Evolutionary conservation across 2,888 invertebrate genomes (phyloP), one percentile per base, ranked within the genome.

Genomic region (Zelleria hepariella): DNA sequence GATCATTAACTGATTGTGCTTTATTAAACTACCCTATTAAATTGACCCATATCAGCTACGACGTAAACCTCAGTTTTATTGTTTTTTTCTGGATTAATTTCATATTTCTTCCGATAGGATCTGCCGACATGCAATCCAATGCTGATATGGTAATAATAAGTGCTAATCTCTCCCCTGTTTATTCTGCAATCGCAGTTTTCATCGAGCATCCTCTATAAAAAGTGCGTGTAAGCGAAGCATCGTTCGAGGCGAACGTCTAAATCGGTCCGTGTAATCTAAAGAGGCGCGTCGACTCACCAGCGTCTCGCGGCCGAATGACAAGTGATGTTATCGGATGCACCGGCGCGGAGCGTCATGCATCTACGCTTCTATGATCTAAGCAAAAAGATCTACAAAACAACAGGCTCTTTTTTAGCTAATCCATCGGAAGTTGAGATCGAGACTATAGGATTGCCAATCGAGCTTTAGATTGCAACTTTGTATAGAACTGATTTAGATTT

Each of bases 261-360:
- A 42, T 60, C 58, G 25, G 20, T 55, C 15, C 26, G 27, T 58
- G 49, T 58, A 60, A 60, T 60, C 47, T 55, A 24, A 54, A 56
- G 56, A 58, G 58, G 55, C 56, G 58, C 58, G 54, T 49, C 54
- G 58, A 55, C 55, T 54, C 49, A 18, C 48, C 47, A 21, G 27
- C 54, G 58, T 55, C 58, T 51, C 27, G 32, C 54, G 32, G 56
- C 55, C 58, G 32, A 54, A 49, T 58, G 58, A 51, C 58, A 51
- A 54, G 65, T 66, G 79, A 80, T 80, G 66, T 52, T 71, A 80
- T 79, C 81, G 71, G 70, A 27, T 66, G 64, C 74, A 69, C 60
- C 62, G 66, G 67, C 73, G 69, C 68, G 69, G 15, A 55, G 66
- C 75, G 78, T 71, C 71, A 74, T 77, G 77, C 77, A 75, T 72